Percentiles rank a stretch among this genome's conserved stretches.
Conservation (phyloP, 2,797 vertebrate species). For the Sciurus vulgaris region DNA sequence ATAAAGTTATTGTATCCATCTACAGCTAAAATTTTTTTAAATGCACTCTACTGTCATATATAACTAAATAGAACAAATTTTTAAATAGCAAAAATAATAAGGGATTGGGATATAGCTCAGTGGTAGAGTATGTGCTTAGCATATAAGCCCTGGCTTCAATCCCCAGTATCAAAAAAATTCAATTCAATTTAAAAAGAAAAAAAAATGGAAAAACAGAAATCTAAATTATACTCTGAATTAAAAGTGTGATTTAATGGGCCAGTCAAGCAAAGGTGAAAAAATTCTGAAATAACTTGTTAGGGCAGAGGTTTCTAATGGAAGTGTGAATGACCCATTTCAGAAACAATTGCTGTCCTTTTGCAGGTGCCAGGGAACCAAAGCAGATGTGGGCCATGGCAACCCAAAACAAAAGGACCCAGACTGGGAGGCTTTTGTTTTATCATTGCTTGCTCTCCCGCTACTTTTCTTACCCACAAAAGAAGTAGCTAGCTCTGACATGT, state of each 20-base stretch:
- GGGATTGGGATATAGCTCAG: too few relatives aligned
- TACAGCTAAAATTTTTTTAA: too few relatives aligned
- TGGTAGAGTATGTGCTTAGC: too few relatives aligned
- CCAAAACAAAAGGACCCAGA: neutral
- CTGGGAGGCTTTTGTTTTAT: neutral
- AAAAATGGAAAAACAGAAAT: neutral
- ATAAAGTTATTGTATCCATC: too few relatives aligned
- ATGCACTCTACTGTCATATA: too few relatives aligned
- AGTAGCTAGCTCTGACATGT: neutral
- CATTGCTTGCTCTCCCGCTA: too few relatives aligned
- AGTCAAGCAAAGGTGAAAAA: conserved; percentile 52
- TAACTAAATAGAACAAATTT: too few relatives aligned
- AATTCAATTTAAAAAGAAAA: neutral
- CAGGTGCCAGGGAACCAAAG: neutral
- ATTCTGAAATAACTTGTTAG: conserved; percentile 4
- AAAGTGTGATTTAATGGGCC: conserved; percentile 14
- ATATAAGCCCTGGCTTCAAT: too few relatives aligned
- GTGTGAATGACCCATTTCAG: neutral
- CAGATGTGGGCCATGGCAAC: neutral
- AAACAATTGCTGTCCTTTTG: neutral
- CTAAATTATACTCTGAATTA: conserved; percentile 53
- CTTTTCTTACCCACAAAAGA: neutral
- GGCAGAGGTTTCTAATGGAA: neutral
- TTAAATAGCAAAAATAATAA: too few relatives aligned
- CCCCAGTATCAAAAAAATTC: neutral